Evolutionary conservation across 2,888 invertebrate species (phyloP), one percentile per base, ranked within the genome.

Genomic region (Yponomeuta sedellus): DNA sequence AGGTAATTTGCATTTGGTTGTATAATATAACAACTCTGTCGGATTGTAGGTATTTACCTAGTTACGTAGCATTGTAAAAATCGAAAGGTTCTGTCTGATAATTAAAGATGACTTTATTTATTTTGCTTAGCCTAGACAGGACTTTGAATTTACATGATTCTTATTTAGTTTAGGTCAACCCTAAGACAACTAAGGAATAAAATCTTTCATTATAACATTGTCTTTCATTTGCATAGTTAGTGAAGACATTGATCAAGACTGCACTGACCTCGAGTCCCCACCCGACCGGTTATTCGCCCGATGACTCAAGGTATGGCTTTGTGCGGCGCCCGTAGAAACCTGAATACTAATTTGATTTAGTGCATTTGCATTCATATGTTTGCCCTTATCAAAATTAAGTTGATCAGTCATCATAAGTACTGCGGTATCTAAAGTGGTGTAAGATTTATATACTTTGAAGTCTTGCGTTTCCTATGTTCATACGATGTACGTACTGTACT

Each of bases 1-100:
- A 52, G 44, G 44, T 16, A 86, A 88, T 89, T 34, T 87, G 82
- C 82, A 79, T 86, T 87, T 86, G 88, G 88, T 89, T 90, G 88
- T 89, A 85, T 88, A 88, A 82, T 80, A 71, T 71, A 72, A 81
- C 78, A 79, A 79, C 80, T 76, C 69, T 72, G 75, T 75, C 74
- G 77, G 75, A 39, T 1, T 77, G 70, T 81, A 79, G 75, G 44
- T 75, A 75, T 75, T 75, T 52, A 75, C 73, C 70, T 81, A 80
- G 75, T 69, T 66, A 80, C 74, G 79, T 82, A 85, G 81, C 74
- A 78, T 80, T 85, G 85, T 87, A 86, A 82, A 86, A 80, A 72
- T 78, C 77, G 80, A 77, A 79, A 25, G 77, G 78, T 83, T 83
- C 81, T 82, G 79, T 81, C 82, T 80, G 79, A 80, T 82, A 81